Evolutionary conservation across 2,888 invertebrate species (phyloP), one percentile per base, ranked within the genome.

Genomic region (Spatulosminthurus flaviceps): DNA sequence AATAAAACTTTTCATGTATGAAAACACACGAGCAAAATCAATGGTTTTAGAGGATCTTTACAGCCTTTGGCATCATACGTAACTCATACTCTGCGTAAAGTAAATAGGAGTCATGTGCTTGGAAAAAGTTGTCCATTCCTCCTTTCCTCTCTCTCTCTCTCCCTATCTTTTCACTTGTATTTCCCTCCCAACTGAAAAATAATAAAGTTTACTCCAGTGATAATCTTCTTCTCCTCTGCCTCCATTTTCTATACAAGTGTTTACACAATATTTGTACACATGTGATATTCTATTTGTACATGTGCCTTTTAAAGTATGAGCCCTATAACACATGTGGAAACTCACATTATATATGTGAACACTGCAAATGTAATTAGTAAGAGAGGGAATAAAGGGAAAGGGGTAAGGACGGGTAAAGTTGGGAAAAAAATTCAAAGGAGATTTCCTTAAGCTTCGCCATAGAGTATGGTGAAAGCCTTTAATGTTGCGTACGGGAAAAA

Each of bases 1-100:
- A 64, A 64, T 75, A 75, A 75, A 64, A 24, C 61, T 64, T 75
- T 66, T 24, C 75, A 66, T 64, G 41, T 66, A 22, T 24, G 66
- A n/a, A n/a, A n/a, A n/a, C 1, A 64, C 24, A 28, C 16, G 43
- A 26, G 42, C 60, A 73, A 70, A 51, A 73, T 51, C 75, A 75
- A 75, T 64, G 64, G 64, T 22, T 51, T 51, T 11, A 51, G 51
- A 51, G 64, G 64, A 64, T 24, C 11, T 64, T n/a, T n/a, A n/a
- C 7, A n/a, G 24, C 22, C 24, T 21, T 21, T 64, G 64, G 64
- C 64, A 64, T 51, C n/a, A n/a, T n/a, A 2, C 19, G 16, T 19
- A n/a, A n/a, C n/a, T n/a, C n/a, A n/a, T n/a, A n/a, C n/a, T n/a
- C n/a, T n/a, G 51, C 16, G 7, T 16, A 51, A 51, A n/a, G 16